A percentile compares a stretch with the other conserved stretches of the same genome.
Evolutionary conservation across 2,888 invertebrate species (phyloP).

Genomic region (Orthonevra nobilis): DNA sequence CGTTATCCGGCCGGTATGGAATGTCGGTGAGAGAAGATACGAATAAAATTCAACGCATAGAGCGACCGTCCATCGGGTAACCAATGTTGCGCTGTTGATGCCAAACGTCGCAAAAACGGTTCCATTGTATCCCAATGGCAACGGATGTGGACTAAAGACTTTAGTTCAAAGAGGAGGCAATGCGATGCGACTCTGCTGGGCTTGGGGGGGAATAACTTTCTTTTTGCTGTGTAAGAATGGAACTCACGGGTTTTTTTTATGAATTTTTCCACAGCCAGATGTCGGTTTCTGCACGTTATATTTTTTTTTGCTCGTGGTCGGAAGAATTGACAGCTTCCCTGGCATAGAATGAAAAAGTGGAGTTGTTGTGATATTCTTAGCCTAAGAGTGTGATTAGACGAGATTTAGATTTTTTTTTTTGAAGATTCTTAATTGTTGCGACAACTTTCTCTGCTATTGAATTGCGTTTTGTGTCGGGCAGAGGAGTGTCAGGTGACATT

Average conservation of each 20-base stretch:
- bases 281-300: slow-evolving; percentile 16
- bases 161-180: slow-evolving; percentile 33
- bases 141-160: slow-evolving; percentile 2
- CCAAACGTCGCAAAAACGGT: slow-evolving; percentile 40
- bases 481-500: slow-evolving; percentile 43
- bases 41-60: slow-evolving; percentile 15
- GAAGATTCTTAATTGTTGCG: slow-evolving; percentile 50
- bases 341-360: slow-evolving; percentile 41
- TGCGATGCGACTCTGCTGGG: neutral
- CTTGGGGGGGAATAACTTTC: slow-evolving; percentile 58
- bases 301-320: no score
- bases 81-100: neutral
- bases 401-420: slow-evolving; percentile 41
- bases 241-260: slow-evolving; percentile 45
- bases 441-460: slow-evolving; percentile 66
- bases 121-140: slow-evolving; percentile 48
- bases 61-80: neutral
- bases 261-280: slow-evolving; percentile 16
- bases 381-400: slow-evolving; percentile 56
- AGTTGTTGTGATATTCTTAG: slow-evolving; percentile 32
- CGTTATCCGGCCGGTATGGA: slow-evolving; percentile 26
- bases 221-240: slow-evolving; percentile 41
- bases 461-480: slow-evolving; percentile 10
- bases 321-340: slow-evolving; percentile 50
- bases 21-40: neutral